phyloP scores from a whole-genome alignment of 2,888 invertebrate species.

The Plusia festucae region DNA sequence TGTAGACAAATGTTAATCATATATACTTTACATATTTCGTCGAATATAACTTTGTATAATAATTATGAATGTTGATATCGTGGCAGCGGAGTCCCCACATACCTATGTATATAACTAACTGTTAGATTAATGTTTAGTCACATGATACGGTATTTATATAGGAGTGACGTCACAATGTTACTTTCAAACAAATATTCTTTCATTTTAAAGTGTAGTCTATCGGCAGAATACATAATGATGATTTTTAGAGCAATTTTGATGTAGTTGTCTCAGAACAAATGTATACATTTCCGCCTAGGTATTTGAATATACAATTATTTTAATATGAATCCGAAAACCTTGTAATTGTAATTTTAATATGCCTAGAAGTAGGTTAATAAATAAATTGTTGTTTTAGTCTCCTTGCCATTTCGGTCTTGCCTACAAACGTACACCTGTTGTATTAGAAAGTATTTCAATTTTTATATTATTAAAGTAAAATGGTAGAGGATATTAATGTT shows the following conservation, averaged over 20 bases:
- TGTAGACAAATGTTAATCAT: slow-evolving; percentile 35
- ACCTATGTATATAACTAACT: slow-evolving; percentile 44
- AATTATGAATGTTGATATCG: slow-evolving; percentile 38
- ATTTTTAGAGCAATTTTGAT: slow-evolving; percentile 59
- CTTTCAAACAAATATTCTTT: slow-evolving; percentile 66
- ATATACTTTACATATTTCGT: slow-evolving; percentile 40
- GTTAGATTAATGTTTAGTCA: slow-evolving; percentile 43
- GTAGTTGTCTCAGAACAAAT: slow-evolving; percentile 47
- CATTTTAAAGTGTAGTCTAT: slow-evolving; percentile 48
- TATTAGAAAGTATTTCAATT: not conserved
- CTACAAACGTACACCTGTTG: slow-evolving; percentile 13
- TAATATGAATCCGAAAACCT: slow-evolving; percentile 49
- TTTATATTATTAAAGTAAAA: not conserved
- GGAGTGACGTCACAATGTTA: slow-evolving; percentile 56
- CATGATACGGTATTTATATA: slow-evolving; percentile 42
- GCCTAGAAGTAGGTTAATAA: slow-evolving; percentile 23
- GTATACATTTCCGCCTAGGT: slow-evolving; percentile 56
- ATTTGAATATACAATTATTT: slow-evolving; percentile 48
- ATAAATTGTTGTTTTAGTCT: slow-evolving; percentile 20
- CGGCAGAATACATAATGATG: slow-evolving; percentile 46
- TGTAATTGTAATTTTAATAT: slow-evolving; percentile 27
- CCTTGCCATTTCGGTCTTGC: slow-evolving; percentile 50
- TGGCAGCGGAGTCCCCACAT: slow-evolving; percentile 43
- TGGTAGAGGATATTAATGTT: not conserved
- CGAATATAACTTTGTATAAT: slow-evolving; percentile 46